These are phyloP conservation scores for Crambe crambe DNA, from an alignment of 37 sponge, comb jelly and placozoan species.

Conservation along the genomic window DNA sequence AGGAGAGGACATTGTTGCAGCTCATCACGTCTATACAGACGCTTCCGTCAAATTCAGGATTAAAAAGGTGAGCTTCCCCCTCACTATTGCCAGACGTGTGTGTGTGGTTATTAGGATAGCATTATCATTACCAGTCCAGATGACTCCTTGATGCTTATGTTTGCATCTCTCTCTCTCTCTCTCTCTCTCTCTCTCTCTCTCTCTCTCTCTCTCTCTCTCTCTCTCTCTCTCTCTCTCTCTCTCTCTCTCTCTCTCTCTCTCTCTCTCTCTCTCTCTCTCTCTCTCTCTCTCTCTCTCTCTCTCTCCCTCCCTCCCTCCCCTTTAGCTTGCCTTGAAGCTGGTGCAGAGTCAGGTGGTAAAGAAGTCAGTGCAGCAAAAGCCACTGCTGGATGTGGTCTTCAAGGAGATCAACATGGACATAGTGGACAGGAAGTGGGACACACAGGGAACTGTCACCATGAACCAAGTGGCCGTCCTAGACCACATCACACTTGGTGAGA, in stretches of 20 bases:
- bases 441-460: constrained; percentile 54
- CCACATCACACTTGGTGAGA: constrained; percentile 60
- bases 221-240: neutral
- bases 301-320: neutral
- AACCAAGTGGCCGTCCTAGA: constrained; percentile 49
- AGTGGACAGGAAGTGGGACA: constrained; percentile 73
- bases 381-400: constrained; percentile 45
- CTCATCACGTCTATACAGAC: constrained; percentile 42
- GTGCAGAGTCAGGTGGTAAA: constrained; percentile 6
- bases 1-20: neutral
- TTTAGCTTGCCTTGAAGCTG: constrained; percentile 30
- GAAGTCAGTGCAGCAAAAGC: constrained; percentile 8
- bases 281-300: neutral
- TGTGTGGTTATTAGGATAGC: no score
- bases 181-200: no score
- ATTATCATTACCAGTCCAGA: no score
- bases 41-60: constrained; percentile 31
- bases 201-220: no score
- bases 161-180: no score
- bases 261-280: neutral
- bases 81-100: neutral
- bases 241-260: neutral
- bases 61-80: constrained; percentile 28
- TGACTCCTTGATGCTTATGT: no score
- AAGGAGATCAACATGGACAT: constrained; percentile 44